Percentiles rank a stretch among this genome's conserved stretches.
Conservation (phyloP, 2,888 invertebrate species). For the Empis livida region DNA sequence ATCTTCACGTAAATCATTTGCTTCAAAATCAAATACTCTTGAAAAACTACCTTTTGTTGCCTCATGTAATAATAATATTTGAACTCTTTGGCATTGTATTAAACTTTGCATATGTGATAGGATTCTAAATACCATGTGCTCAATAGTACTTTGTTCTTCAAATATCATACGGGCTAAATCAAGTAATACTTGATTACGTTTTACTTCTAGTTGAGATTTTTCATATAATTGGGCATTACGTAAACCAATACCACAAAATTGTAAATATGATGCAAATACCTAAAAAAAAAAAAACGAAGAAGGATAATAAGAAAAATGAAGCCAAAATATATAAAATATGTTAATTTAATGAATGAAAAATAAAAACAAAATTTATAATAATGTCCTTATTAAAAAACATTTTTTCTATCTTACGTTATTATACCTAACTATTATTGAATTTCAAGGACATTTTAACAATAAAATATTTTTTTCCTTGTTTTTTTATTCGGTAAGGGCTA, state of each 20-base stretch:
- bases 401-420: background rate
- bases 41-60: slow-evolving; percentile 86
- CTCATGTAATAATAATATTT: slow-evolving; percentile 84
- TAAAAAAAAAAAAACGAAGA: slow-evolving; percentile 26
- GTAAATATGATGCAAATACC: slow-evolving; percentile 83
- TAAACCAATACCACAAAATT: slow-evolving; percentile 92
- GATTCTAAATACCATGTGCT: slow-evolving; percentile 88
- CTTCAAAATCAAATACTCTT: slow-evolving; percentile 86
- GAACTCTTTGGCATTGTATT: slow-evolving; percentile 88
- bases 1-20: slow-evolving; percentile 72
- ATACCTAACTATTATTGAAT: background rate
- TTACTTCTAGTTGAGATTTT: slow-evolving; percentile 87
- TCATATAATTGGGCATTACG: slow-evolving; percentile 94
- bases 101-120: slow-evolving; percentile 87
- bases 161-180: slow-evolving; percentile 94
- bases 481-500: too few relatives aligned
- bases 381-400: background rate
- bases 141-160: slow-evolving; percentile 92
- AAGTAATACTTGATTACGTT: slow-evolving; percentile 85
- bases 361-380: background rate
- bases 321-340: background rate
- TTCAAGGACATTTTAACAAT: background rate
- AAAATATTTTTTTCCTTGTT: too few relatives aligned
- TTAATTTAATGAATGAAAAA: background rate
- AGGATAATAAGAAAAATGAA: background rate